phyloP scores from a whole-genome alignment of 2,113 vertebrate genomes.

The human (Homo sapiens) region GRCh38 chr13:86400501-86401000 shows the following conservation, averaged over 20 bases:
- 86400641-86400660: neutral
- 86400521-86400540: neutral
- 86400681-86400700: neutral
- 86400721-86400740: neutral
- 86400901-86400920: conserved; percentile 55
- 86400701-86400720: neutral
- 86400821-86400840: neutral
- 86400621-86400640: neutral
- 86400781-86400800: neutral
- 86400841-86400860: neutral
- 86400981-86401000: conserved; percentile 43
- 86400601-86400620: neutral
- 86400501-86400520: neutral
- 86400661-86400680: neutral
- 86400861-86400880: conserved; percentile 43
- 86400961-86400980: neutral
- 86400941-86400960: conserved; percentile 36
- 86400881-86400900: conserved; percentile 17
- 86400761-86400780: neutral
- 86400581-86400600: neutral
- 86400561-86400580: neutral
- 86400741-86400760: neutral
- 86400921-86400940: neutral
- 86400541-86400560: neutral
- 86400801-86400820: neutral